A percentile compares a stretch with the other conserved stretches of the same genome.
Conservation (phyloP, 1,140 invertebrate species). For the Meloidogyne hapla region DNA sequence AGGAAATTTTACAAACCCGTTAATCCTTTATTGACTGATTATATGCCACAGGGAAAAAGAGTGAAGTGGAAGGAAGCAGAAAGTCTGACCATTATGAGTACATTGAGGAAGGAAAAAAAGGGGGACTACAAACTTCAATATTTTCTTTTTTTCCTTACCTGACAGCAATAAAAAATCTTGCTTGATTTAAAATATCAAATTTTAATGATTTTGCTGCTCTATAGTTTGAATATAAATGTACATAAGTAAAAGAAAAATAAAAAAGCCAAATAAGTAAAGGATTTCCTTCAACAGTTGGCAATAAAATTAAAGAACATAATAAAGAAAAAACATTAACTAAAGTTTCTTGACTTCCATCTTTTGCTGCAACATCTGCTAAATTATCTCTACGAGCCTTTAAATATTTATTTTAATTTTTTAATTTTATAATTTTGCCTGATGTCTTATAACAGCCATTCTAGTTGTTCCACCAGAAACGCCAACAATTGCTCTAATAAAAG, state of each 20-base stretch:
- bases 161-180: constrained; percentile 42
- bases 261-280: constrained; percentile 72
- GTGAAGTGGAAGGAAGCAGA: too few species aligned
- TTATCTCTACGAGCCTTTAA: constrained; percentile 78
- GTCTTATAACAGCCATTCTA: constrained; percentile 83
- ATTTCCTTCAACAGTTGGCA: constrained; percentile 58
- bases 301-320: constrained; percentile 38
- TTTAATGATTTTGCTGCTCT: constrained; percentile 75
- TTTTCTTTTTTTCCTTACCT: constrained; percentile 33
- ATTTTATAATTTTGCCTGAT: constrained; percentile 70
- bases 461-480: constrained; percentile 89
- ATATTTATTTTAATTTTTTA: neutral
- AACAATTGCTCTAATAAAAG: constrained; percentile 70
- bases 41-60: too few species aligned
- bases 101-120: too few species aligned
- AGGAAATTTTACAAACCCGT: too few species aligned
- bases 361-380: constrained; percentile 86
- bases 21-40: too few species aligned
- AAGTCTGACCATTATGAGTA: too few species aligned
- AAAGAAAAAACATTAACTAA: constrained; percentile 76
- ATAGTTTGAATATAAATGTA: constrained; percentile 83
- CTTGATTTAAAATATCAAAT: constrained; percentile 76
- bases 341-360: constrained; percentile 93
- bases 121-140: too few species aligned
- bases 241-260: constrained; percentile 74